Evolutionary conservation across 2,797 vertebrate genomes (phyloP).

Genomic region (Picus viridis): DNA sequence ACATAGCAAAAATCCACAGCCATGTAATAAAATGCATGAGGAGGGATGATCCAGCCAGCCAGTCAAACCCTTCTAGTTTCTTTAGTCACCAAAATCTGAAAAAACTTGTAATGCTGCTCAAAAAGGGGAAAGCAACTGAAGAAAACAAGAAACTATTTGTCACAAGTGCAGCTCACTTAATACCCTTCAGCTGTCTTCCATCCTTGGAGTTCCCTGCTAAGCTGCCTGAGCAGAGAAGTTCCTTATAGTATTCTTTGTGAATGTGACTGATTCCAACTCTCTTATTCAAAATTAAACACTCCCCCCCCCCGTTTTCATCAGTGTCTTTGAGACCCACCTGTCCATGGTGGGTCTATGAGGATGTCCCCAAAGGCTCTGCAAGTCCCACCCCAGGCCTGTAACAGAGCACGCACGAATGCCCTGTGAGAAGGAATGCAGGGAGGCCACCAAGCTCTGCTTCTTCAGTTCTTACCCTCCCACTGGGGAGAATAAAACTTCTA

Average conservation of each 20-base stretch:
- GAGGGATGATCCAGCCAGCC: neutral
- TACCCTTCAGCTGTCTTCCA: neutral
- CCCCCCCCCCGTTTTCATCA: neutral
- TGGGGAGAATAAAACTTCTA: slow-evolving; percentile 30
- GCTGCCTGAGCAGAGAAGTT: neutral
- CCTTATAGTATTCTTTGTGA: neutral
- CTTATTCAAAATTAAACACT: neutral
- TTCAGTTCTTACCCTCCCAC: neutral
- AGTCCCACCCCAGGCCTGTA: neutral
- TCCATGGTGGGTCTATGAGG: neutral
- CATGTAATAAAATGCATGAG: neutral
- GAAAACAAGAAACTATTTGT: neutral
- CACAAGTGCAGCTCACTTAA: neutral
- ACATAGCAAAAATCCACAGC: neutral
- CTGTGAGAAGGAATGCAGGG: slow-evolving; percentile 9
- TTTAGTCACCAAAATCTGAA: neutral
- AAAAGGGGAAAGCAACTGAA: neutral
- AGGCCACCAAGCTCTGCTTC: slow-evolving; percentile 11
- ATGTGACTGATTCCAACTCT: neutral
- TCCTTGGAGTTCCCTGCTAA: neutral
- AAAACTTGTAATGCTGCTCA: neutral
- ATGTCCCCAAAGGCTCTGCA: neutral
- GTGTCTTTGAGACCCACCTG: neutral
- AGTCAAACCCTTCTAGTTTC: neutral
- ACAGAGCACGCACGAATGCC: neutral